A percentile compares a stretch with the other conserved stretches of the same genome.
These are phyloP conservation scores for Desmophyllum pertusum DNA, from an alignment of 92 coral and sea anemone genomes.

Conservation along the genomic window DNA sequence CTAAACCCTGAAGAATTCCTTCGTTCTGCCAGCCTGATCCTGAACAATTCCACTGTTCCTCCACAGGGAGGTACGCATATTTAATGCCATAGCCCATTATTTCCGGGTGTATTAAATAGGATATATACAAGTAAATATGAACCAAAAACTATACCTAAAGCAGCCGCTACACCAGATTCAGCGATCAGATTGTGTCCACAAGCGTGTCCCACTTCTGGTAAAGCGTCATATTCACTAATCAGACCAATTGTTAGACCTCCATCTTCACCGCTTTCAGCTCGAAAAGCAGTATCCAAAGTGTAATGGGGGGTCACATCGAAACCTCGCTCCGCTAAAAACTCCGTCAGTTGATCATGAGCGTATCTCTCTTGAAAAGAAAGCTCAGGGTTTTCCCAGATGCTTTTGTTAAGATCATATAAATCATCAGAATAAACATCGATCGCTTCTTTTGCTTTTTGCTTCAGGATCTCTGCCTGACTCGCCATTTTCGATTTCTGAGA, in stretches of 20 bases:
- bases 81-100: no score
- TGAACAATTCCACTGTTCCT: background rate
- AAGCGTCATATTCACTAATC: slow-evolving; percentile 76
- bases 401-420: slow-evolving; percentile 63
- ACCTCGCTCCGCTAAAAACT: slow-evolving; percentile 57
- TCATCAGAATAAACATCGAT: slow-evolving; percentile 59
- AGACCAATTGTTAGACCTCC: slow-evolving; percentile 34
- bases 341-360: slow-evolving; percentile 68
- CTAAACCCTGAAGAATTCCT: no score
- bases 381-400: slow-evolving; percentile 74
- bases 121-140: no score
- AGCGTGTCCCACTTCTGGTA: slow-evolving; percentile 90
- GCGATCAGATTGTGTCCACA: slow-evolving; percentile 95
- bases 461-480: slow-evolving; percentile 11
- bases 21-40: no score
- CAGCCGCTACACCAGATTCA: slow-evolving; percentile 91
- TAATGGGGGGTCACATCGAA: slow-evolving; percentile 57
- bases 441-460: slow-evolving; percentile 38
- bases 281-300: slow-evolving; percentile 71
- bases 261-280: slow-evolving; percentile 44
- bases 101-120: no score
- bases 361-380: slow-evolving; percentile 55
- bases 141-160: slow-evolving; percentile 58
- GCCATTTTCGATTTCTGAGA: slow-evolving; percentile 10
- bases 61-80: background rate